Evolutionary conservation across 2,888 invertebrate genomes (phyloP).

Genomic region (Caenorhabditis doughertyi): DNA sequence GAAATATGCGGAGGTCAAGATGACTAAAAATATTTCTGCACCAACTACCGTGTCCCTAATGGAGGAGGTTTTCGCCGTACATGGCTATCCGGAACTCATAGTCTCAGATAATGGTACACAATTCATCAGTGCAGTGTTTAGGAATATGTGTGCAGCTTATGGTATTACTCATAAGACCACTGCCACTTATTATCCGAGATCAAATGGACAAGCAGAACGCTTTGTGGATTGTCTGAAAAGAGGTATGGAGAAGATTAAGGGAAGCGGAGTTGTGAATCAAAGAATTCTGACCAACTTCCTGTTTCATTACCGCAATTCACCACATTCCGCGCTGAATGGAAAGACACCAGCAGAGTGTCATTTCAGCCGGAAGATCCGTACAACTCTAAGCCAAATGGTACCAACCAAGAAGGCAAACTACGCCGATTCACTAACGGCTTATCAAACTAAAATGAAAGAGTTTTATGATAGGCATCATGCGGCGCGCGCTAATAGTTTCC

Average conservation of each 20-base stretch:
- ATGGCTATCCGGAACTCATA: too few species aligned
- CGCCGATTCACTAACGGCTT: background rate
- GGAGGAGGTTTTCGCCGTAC: conserved; percentile 1
- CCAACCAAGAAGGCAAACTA: background rate
- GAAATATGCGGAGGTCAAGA: conserved; percentile 16
- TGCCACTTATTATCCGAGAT: background rate
- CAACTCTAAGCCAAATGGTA: background rate
- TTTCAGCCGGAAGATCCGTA: background rate
- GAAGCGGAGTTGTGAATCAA: background rate
- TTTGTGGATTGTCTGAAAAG: conserved; percentile 13
- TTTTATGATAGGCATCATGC: background rate
- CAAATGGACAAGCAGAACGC: conserved; percentile 2
- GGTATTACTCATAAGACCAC: conserved; percentile 7
- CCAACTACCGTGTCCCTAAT: background rate
- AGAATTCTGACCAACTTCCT: conserved; percentile 1
- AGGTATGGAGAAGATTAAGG: conserved; percentile 4
- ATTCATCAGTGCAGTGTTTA: background rate
- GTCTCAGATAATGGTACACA: too few species aligned
- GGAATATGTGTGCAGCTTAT: background rate
- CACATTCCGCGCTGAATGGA: background rate
- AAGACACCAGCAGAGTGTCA: conserved; percentile 2
- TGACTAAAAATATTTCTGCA: background rate
- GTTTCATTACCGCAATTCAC: conserved; percentile 11
- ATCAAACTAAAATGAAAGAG: background rate
- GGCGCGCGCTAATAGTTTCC: background rate